Evolutionary conservation across 2,888 invertebrate species (phyloP), one percentile per base, ranked within the genome.

Genomic region (Rutpela maculata): DNA sequence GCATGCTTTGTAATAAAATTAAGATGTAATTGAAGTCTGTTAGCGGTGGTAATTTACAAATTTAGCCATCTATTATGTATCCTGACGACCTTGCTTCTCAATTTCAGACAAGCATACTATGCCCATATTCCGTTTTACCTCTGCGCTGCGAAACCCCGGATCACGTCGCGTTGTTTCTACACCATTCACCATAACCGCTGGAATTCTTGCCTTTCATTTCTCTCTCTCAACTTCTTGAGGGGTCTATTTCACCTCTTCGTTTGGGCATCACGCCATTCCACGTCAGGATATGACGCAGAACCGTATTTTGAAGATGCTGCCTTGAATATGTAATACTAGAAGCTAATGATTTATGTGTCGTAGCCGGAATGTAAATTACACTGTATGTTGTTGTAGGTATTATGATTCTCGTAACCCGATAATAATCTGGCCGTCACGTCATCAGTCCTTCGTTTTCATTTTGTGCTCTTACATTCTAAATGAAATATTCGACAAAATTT

Each of bases 1-100:
- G 65, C 65, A 65, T 65, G 38, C 15, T 65, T 70, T 70, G 70
- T 70, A 26, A 60, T 15, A n/a, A 15, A 59, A 70, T 70, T 22
- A 60, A 70, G 70, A 60, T 59, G n/a, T 62, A 60, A 60, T 70
- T 60, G 35, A 55, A 59, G 18, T 43, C 38, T 17, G 31, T 70
- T 59, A 22, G 55, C 55, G 0, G 66, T 35, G 35, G 35, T 60
- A 62, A 70, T 70, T 70, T 70, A 22, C 12, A 60, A 62, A 60
- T 70, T 70, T 65, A 65, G 38, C 19, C 22, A 38, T 65, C 65
- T 17, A 65, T 65, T 65, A 65, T 43, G 38, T 18, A 18, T 19
- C 18, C 12, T 11, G 15, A 43, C 57, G 69, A 59, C 69, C 69
- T 69, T 59, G 69, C 22, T 17, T 59, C 18, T 35, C 69, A 69